Evolutionary conservation across 2,797 vertebrate species (phyloP), one percentile per base, ranked within the genome.

Genomic region (Sebastes hubbsi): DNA sequence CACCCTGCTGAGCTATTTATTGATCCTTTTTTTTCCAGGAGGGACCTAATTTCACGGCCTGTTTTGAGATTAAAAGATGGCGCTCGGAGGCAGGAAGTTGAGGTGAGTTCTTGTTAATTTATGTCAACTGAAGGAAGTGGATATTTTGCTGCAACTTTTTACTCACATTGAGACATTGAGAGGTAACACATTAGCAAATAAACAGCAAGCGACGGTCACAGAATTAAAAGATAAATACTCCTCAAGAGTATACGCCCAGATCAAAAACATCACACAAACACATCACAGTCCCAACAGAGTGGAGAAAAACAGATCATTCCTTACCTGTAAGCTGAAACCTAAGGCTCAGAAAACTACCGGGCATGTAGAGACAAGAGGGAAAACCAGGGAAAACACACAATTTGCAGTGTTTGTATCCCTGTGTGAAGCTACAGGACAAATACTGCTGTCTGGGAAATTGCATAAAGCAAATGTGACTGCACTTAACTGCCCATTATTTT

Each of bases 321-420:
- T 87, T 16, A 85, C 83, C 72, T 84, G 91, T 77, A 74, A 91
- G 72, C 22, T 87, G 91, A 94, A 90, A 91, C 89, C 83, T 34
- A 66, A 65, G 62, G 75, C 76, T 68, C 49, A 65, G 77, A 80
- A 70, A 83, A 82, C 70, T 20, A 11, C 38, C 12, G 69, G 92
- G 82, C 93, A 27, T 91, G 93, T 90, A 79, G 83, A 81, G 89
- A 88, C 93, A 91, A 10, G 92, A 91, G 66, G 49, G 61, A 8
- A 52, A 79, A 80, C 13, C 29, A 22, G 52, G 55, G 77, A 29
- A 69, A 80, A 77, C 70, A 74, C 78, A 81, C 71, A 59, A 24
- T 56, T 54, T n/a, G 65, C 14, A 16, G 65, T 16, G 10, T 85
- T 85, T 83, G 55, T 54, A 7, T 80, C 62, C 18, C 20, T 42